phyloP scores from a whole-genome alignment of 2,113 vertebrate genomes.

The Petaurus breviceps region DNA sequence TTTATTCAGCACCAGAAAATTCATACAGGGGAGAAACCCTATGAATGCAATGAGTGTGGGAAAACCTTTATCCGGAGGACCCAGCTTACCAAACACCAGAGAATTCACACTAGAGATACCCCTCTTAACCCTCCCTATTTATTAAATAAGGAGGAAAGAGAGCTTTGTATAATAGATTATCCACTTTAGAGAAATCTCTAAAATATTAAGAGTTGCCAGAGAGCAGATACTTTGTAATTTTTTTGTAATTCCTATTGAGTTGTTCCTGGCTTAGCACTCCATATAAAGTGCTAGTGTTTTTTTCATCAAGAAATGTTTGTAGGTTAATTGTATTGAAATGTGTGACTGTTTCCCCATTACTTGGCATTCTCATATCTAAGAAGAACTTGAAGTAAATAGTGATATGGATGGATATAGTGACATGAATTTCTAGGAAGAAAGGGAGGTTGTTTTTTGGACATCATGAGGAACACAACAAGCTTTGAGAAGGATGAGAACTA shows the following conservation, averaged over 20 bases:
- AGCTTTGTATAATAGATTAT: not conserved
- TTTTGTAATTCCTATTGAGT: not conserved
- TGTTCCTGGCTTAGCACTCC: not conserved
- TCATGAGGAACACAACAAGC: not conserved
- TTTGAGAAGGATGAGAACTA: not conserved
- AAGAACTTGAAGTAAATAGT: not conserved
- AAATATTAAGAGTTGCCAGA: not conserved
- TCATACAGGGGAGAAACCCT: conserved; percentile 51
- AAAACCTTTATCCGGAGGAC: conserved; percentile 47
- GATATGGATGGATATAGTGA: not conserved
- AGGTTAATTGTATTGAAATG: not conserved
- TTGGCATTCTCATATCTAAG: not conserved
- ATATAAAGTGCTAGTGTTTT: not conserved
- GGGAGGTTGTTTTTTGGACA: not conserved
- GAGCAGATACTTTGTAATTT: not conserved
- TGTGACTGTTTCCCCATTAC: not conserved
- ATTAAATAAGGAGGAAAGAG: not conserved
- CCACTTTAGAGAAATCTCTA: not conserved
- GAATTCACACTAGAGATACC: not conserved
- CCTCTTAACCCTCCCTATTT: not conserved
- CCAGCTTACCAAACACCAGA: conserved; percentile 42
- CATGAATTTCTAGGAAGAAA: not conserved
- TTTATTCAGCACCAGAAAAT: conserved; percentile 55
- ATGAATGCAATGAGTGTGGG: conserved; percentile 44
- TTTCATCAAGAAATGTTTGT: not conserved